These are phyloP conservation scores for Anoplius nigerrimus DNA, from an alignment of 2,888 invertebrate species.

Conservation along the genomic window DNA sequence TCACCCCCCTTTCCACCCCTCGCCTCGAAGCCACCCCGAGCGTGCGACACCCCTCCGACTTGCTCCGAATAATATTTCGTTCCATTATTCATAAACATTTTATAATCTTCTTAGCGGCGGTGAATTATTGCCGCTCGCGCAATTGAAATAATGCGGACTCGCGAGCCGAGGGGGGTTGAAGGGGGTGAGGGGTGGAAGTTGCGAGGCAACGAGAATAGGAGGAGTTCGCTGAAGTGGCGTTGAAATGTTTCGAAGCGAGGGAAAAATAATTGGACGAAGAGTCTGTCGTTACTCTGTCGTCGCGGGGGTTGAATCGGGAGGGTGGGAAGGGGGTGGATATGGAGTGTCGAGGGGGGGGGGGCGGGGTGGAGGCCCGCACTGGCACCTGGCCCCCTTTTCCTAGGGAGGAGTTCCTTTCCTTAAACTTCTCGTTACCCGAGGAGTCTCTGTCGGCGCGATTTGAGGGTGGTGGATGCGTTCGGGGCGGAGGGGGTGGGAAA, in stretches of 20 bases:
- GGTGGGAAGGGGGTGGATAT: conserved; percentile 17
- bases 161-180: conserved; percentile 23
- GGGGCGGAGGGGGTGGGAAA: too few relatives aligned
- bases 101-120: conserved; percentile 68
- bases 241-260: conserved; percentile 68
- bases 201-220: conserved; percentile 55
- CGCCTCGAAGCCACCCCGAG: too few relatives aligned
- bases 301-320: conserved; percentile 33
- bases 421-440: conserved; percentile 56
- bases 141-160: conserved; percentile 61
- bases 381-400: conserved; percentile 29
- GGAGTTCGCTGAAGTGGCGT: conserved; percentile 65
- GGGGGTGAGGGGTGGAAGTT: conserved; percentile 37
- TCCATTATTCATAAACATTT: conserved; percentile 72
- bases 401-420: conserved; percentile 48
- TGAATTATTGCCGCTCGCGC: conserved; percentile 64
- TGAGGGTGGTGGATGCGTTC: conserved; percentile 34
- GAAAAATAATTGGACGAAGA: conserved; percentile 73
- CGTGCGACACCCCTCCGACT: conserved; percentile 31
- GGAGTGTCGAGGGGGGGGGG: neutral
- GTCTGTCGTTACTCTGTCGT: conserved; percentile 60
- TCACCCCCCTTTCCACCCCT: conserved; percentile 15
- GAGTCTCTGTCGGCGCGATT: conserved; percentile 40
- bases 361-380: conserved; percentile 23
- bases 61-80: conserved; percentile 59